Evolutionary conservation across 2,797 vertebrate species (phyloP).

Genomic region (Poliocrania exsul): DNA sequence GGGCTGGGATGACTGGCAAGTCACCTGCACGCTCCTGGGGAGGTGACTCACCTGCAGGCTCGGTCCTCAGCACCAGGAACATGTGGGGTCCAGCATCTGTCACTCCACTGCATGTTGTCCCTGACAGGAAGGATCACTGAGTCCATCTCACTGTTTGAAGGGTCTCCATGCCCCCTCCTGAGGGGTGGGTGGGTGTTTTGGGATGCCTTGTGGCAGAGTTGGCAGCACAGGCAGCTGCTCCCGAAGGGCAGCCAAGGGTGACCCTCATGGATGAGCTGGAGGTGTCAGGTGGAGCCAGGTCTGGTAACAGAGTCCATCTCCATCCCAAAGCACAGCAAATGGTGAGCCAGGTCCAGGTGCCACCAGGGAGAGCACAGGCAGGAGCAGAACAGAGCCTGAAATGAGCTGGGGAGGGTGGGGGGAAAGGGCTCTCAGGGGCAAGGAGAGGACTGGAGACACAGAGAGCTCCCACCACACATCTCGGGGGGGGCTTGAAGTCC

Average conservation of each 20-base stretch:
- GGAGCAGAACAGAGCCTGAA: not conserved
- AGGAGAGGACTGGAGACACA: not conserved
- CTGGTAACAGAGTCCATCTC: rapidly evolving
- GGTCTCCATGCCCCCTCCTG: not conserved
- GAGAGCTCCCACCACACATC: rapidly evolving
- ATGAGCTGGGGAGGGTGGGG: not conserved
- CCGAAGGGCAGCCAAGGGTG: not conserved
- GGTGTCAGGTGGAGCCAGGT: not conserved
- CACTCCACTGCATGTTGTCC: conserved; percentile 44
- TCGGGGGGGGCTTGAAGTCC: rapidly evolving
- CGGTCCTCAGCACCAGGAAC: rapidly evolving
- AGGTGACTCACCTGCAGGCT: not conserved
- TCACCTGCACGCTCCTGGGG: rapidly evolving
- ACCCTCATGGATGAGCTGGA: not conserved
- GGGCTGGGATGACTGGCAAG: rapidly evolving
- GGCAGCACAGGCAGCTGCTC: not conserved
- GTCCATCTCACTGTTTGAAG: not conserved
- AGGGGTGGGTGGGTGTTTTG: too few relatives aligned
- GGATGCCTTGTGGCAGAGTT: not conserved
- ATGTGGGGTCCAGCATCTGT: not conserved
- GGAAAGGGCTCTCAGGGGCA: not conserved
- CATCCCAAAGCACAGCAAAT: not conserved
- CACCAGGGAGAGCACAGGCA: not conserved
- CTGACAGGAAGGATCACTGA: not conserved
- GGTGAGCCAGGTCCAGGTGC: not conserved